phyloP scores from a whole-genome alignment of 2,113 vertebrate genomes.

The Spilogale gracilis region DNA sequence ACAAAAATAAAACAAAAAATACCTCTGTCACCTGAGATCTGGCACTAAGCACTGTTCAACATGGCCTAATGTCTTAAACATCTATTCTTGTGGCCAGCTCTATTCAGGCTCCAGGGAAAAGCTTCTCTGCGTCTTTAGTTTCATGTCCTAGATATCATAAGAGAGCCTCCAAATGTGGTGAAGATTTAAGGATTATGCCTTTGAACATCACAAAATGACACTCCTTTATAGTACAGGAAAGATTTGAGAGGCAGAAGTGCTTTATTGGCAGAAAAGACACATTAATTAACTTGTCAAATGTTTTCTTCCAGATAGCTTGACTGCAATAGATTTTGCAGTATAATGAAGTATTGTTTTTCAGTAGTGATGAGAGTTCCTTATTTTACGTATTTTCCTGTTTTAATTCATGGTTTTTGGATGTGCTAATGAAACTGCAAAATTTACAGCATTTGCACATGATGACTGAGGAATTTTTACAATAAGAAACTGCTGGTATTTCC shows the following conservation, averaged over 20 bases:
- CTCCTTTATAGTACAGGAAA: slow-evolving; percentile 35
- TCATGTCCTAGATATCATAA: not conserved
- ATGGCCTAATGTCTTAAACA: not conserved
- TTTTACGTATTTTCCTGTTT: slow-evolving; percentile 55
- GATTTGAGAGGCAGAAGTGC: slow-evolving; percentile 27
- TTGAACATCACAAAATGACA: slow-evolving; percentile 29
- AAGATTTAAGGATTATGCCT: slow-evolving; percentile 19
- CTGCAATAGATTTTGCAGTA: slow-evolving; percentile 46
- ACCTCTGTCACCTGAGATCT: not conserved
- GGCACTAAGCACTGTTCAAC: not conserved
- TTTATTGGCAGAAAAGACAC: slow-evolving; percentile 56
- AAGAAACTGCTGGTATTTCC: slow-evolving; percentile 8
- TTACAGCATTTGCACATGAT: not conserved
- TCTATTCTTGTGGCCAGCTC: not conserved
- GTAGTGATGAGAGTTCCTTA: not conserved
- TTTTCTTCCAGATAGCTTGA: slow-evolving; percentile 16
- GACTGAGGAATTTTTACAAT: slow-evolving; percentile 40
- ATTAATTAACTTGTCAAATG: slow-evolving; percentile 61
- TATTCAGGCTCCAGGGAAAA: not conserved
- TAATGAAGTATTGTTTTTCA: slow-evolving; percentile 54
- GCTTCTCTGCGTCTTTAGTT: not conserved
- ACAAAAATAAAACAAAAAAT: not conserved
- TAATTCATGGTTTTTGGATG: slow-evolving; percentile 38
- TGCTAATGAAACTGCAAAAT: slow-evolving; percentile 28
- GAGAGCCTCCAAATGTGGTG: not conserved